phyloP scores from a whole-genome alignment of 2,113 vertebrate genomes.

The Quiscalus mexicanus region DNA sequence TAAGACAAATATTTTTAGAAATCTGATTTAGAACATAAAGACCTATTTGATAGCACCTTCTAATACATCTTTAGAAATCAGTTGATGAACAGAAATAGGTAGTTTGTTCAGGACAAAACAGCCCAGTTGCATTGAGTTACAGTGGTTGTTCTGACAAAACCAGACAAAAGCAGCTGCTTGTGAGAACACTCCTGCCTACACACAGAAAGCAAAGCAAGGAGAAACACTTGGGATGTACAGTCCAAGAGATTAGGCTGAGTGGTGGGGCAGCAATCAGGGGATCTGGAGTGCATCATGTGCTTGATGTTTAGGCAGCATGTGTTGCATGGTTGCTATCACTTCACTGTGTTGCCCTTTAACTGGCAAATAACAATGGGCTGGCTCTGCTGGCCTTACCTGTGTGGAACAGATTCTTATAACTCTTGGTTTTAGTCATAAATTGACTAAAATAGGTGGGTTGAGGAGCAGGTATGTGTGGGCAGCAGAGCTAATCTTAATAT shows the following conservation, averaged over 20 bases:
- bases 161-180: neutral
- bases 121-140: neutral
- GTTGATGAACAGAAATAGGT: neutral
- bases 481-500: neutral
- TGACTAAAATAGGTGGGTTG: neutral
- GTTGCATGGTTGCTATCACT: neutral
- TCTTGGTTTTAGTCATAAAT: neutral
- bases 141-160: neutral
- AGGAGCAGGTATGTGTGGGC: neutral
- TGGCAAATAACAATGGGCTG: neutral
- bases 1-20: neutral
- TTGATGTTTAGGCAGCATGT: neutral
- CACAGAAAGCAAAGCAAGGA: neutral
- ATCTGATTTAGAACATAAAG: neutral
- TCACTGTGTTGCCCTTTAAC: neutral
- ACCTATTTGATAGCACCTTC: neutral
- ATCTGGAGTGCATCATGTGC: accelerated
- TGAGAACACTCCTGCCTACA: neutral
- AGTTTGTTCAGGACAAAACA: neutral
- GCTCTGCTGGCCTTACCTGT: neutral
- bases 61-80: neutral
- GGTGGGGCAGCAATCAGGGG: neutral
- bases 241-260: neutral
- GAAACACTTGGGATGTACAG: neutral
- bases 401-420: neutral